Conservation (phyloP, 2,888 invertebrate species). For the Baccha elongata region DNA sequence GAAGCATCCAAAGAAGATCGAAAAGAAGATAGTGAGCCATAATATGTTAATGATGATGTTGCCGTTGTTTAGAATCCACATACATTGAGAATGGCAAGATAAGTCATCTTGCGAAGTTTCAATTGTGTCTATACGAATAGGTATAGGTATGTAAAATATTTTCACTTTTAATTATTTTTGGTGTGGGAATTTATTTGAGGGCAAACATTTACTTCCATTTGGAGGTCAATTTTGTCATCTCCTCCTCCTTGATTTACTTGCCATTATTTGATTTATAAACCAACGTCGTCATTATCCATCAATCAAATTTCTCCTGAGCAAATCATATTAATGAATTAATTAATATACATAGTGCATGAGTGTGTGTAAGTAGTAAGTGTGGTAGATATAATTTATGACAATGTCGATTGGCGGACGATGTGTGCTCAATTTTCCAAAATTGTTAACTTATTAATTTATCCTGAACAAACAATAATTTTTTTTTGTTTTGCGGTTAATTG, state of each 20-base stretch:
- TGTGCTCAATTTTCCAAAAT: constrained; percentile 12
- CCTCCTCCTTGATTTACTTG: constrained; percentile 44
- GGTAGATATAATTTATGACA: constrained; percentile 20
- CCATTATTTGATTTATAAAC: constrained; percentile 33
- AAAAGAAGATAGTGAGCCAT: neutral
- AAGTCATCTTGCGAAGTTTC: neutral
- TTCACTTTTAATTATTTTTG: constrained; percentile 20
- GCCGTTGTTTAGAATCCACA: neutral
- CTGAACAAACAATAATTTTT: constrained; percentile 35
- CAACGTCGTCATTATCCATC: constrained; percentile 40
- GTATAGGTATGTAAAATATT: neutral
- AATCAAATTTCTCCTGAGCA: constrained; percentile 61
- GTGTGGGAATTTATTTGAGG: neutral
- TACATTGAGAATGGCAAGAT: neutral
- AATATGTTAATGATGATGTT: constrained; percentile 24
- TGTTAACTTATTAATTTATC: constrained; percentile 54
- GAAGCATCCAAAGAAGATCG: constrained; percentile 27
- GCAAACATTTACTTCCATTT: neutral
- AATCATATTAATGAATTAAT: constrained; percentile 54
- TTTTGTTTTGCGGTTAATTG: constrained; percentile 24
- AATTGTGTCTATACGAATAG: neutral
- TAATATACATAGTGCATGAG: constrained; percentile 11
- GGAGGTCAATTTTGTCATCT: constrained; percentile 16
- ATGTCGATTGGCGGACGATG: neutral
- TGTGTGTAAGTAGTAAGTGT: neutral